Evolutionary conservation across 2,113 vertebrate genomes (phyloP), one percentile per base, ranked within the genome.

Genomic region (Anas platyrhynchos): DNA sequence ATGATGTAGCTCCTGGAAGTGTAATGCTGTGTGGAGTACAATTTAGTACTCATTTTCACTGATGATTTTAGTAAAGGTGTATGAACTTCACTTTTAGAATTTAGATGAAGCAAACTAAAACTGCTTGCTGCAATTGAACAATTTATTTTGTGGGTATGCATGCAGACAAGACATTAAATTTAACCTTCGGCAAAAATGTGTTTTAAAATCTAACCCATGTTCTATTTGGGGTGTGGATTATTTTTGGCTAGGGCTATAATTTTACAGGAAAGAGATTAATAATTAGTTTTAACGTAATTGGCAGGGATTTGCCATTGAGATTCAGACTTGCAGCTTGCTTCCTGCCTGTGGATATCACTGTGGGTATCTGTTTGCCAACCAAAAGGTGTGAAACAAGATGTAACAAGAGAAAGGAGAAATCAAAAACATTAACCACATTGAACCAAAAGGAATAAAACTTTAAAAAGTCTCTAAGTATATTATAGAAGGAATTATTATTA

Each of bases 31-130:
- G 11, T 78, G 71, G 93, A 94, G 36, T 75, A 62, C 94, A 89
- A 96, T 97, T 97, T 96, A 97, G 94, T 91, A 92, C 78, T 97
- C 38, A 3, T 96, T 97, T 97, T 95, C 83, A 71, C 67, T 83
- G 82, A 71, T 69, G 21, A 74, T 93, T 94, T 97, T 83, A 83
- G 14, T 95, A 96, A 97, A 97, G 86, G 84, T 94, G 50, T 9
- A 8, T 27, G 69, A 54, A 88, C 71, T 87, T 92, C 67, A 87
- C 92, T 96, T 97, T 92, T 79, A 89, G 72, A 97, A 97, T 65
- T 85, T 79, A 95, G 90, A 95, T 97, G 94, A 97, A 95, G 82
- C 83, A 95, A 95, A 96, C 83, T 90, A 93, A 95, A 96, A 91
- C 65, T 59, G 29, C 86, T 73, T 93, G 55, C 80, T 91, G 36